Evolutionary conservation across 2,888 invertebrate species (phyloP).

Genomic region (Hipparchia semele): DNA sequence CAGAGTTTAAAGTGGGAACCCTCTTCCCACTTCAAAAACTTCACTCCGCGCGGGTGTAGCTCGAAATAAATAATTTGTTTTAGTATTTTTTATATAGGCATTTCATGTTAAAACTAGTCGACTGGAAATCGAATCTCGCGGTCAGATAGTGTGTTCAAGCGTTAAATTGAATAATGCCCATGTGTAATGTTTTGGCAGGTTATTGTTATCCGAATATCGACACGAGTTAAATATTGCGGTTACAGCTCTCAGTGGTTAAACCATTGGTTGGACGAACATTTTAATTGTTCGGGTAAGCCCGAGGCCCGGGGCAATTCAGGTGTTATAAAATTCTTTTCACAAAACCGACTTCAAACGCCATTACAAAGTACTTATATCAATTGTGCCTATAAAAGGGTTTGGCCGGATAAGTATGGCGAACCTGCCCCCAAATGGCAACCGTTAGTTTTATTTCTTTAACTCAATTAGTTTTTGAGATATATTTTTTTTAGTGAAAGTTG

Average conservation of each 20-base stretch:
- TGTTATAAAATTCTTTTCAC: too few relatives aligned
- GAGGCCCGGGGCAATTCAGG: neutral
- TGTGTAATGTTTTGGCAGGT: slow-evolving; percentile 19
- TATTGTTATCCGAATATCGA: slow-evolving; percentile 7
- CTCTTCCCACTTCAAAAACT: too few relatives aligned
- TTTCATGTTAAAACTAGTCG: slow-evolving; percentile 5
- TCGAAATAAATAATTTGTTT: neutral
- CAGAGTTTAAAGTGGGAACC: too few relatives aligned
- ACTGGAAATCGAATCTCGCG: slow-evolving; percentile 3
- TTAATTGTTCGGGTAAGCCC: slow-evolving; percentile 3
- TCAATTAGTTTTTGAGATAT: too few relatives aligned
- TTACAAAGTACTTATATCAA: too few relatives aligned
- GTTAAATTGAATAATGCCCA: slow-evolving; percentile 15
- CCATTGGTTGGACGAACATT: slow-evolving; percentile 1
- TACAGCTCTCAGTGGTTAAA: slow-evolving; percentile 3
- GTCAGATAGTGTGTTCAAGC: slow-evolving; percentile 6
- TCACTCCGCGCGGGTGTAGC: too few relatives aligned
- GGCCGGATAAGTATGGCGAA: too few relatives aligned
- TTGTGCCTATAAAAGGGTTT: too few relatives aligned
- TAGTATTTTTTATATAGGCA: neutral
- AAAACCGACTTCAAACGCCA: too few relatives aligned
- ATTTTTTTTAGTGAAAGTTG: too few relatives aligned
- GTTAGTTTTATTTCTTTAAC: too few relatives aligned
- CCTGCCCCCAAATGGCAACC: too few relatives aligned
- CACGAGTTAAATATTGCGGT: slow-evolving; percentile 12